A percentile compares a stretch with the other conserved stretches of the same genome.
phyloP scores from a whole-genome alignment of 2,888 invertebrate genomes.

The Thelaira solivaga region DNA sequence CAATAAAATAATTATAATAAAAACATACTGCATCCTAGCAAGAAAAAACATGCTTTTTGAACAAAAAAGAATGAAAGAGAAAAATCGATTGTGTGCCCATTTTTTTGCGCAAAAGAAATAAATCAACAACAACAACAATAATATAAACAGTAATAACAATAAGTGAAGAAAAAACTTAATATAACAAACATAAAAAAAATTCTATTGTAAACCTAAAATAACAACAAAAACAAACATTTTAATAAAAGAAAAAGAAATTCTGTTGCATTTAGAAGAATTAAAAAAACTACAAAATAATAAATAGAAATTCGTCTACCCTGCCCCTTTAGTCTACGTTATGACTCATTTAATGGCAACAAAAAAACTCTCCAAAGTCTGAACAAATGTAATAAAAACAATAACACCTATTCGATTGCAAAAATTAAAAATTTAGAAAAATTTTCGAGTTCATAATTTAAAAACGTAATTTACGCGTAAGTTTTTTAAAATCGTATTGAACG shows the following conservation, averaged over 20 bases:
- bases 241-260: neutral
- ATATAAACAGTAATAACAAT: conserved; percentile 1
- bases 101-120: conserved; percentile 45
- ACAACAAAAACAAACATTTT: neutral
- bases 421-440: too few species aligned
- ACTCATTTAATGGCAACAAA: conserved; percentile 31
- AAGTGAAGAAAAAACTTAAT: neutral
- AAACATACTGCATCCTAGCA: conserved; percentile 23
- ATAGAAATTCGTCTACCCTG: neutral
- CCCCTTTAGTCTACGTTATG: conserved; percentile 23
- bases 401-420: too few species aligned
- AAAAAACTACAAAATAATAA: neutral
- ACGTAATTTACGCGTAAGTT: neutral
- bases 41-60: conserved; percentile 27
- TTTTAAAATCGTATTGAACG: neutral
- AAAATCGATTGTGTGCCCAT: conserved; percentile 73
- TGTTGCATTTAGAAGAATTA: too few species aligned
- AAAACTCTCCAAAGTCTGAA: neutral
- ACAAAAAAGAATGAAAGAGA: conserved; percentile 66
- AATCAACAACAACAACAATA: conserved; percentile 1
- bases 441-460: too few species aligned
- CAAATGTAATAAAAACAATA: neutral
- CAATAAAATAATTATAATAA: conserved; percentile 16
- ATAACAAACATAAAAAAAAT: too few species aligned
- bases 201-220: conserved; percentile 16